Evolutionary conservation across 64 coral and sea anemone species (phyloP).

Genomic region (Stylophora pistillata): DNA sequence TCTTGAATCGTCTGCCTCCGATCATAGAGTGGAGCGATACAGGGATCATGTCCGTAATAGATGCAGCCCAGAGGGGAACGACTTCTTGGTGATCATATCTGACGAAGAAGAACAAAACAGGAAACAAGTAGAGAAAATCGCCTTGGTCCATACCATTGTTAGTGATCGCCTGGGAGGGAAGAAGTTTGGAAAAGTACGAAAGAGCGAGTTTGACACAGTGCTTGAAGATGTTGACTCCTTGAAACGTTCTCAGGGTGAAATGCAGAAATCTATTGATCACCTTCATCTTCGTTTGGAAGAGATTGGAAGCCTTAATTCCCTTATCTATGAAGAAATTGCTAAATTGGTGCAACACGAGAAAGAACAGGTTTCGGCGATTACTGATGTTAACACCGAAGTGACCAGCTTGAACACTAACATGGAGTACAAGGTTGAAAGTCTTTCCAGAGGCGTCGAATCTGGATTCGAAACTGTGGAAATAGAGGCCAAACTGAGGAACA

Average conservation of each 20-base stretch:
- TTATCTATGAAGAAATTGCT: conserved; percentile 35
- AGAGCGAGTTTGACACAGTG: conserved; percentile 46
- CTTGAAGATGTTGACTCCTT: conserved; percentile 24
- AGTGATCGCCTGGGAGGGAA: conserved; percentile 49
- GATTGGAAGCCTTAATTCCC: conserved; percentile 24
- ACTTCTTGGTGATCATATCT: conserved; percentile 28
- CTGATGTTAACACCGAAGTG: background rate
- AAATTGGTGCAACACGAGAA: background rate
- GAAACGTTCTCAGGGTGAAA: conserved; percentile 8
- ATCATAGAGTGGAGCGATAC: conserved; percentile 49
- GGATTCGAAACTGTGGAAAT: conserved; percentile 18
- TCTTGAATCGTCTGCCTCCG: conserved; percentile 53
- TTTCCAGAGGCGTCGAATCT: background rate
- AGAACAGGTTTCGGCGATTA: conserved; percentile 16
- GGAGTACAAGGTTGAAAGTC: conserved; percentile 24
- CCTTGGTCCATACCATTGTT: conserved; percentile 39
- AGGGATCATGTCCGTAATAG: conserved; percentile 53
- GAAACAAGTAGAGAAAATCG: conserved; percentile 55
- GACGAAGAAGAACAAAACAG: conserved; percentile 69
- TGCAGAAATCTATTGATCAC: conserved; percentile 32
- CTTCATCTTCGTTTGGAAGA: conserved; percentile 34
- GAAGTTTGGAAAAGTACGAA: conserved; percentile 39
- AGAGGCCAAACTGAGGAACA: conserved; percentile 8
- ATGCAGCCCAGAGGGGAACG: conserved; percentile 68
- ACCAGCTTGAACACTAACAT: background rate